These are phyloP conservation scores for Pitangus sulphuratus DNA, from an alignment of 2,797 vertebrate species.

Conservation along the genomic window DNA sequence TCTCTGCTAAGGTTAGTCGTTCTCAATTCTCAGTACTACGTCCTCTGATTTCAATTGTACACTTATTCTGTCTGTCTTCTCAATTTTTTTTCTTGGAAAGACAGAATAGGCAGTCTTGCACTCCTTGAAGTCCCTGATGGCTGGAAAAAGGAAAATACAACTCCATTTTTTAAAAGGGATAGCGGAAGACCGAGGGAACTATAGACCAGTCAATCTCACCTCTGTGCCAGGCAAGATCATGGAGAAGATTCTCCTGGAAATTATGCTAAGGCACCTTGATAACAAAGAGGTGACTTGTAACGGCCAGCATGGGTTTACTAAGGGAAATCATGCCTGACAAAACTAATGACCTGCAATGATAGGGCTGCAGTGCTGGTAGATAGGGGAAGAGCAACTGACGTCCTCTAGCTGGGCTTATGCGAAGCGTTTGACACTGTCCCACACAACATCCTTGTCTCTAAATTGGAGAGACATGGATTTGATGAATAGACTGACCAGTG, in stretches of 20 bases:
- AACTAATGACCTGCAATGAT: background rate
- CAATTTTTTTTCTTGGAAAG: background rate
- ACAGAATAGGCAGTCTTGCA: background rate
- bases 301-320: background rate
- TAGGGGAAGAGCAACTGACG: background rate
- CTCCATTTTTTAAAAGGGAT: background rate
- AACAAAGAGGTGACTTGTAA: background rate
- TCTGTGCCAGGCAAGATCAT: background rate
- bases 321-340: background rate
- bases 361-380: rapidly evolving
- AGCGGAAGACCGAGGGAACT: background rate
- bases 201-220: background rate
- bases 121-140: background rate
- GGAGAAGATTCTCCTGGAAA: background rate
- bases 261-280: background rate
- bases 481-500: background rate
- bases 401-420: rapidly evolving
- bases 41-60: background rate
- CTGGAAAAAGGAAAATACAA: background rate
- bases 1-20: background rate
- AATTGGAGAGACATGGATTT: background rate
- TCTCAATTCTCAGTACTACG: background rate
- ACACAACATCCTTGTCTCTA: background rate
- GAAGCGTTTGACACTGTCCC: background rate
- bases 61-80: background rate